Evolutionary conservation across 2,888 invertebrate genomes (phyloP).

Genomic region (Lithosia quadra): DNA sequence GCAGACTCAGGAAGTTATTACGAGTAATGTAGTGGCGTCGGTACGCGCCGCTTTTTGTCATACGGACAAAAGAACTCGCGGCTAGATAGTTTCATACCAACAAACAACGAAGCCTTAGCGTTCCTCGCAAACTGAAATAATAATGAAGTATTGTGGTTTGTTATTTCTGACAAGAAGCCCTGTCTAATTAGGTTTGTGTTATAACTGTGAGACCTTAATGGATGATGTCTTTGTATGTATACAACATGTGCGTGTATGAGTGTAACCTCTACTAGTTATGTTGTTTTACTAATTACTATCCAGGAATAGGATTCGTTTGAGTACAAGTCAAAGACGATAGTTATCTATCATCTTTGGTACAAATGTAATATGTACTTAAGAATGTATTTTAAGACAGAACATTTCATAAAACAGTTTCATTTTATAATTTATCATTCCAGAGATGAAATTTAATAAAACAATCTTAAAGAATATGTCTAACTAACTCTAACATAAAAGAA

Average conservation of each 20-base stretch:
- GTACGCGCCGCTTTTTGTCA: slow-evolving; percentile 69
- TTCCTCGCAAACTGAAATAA: slow-evolving; percentile 51
- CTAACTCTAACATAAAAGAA: background rate
- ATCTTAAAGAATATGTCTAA: background rate
- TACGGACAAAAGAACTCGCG: slow-evolving; percentile 66
- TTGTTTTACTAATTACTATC: slow-evolving; percentile 1
- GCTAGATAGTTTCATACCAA: slow-evolving; percentile 66
- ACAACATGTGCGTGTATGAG: background rate
- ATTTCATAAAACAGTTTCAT: background rate
- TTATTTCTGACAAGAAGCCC: slow-evolving; percentile 41
- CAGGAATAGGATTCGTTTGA: background rate
- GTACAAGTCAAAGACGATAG: background rate
- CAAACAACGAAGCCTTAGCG: slow-evolving; percentile 56
- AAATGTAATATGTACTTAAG: background rate
- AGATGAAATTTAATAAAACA: background rate
- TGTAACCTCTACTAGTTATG: background rate
- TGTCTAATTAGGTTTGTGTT: slow-evolving; percentile 48
- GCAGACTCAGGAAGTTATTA: slow-evolving; percentile 73
- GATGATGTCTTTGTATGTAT: slow-evolving; percentile 39
- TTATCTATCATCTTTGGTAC: too few relatives aligned
- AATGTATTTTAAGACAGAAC: background rate
- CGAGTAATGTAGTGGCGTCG: slow-evolving; percentile 73
- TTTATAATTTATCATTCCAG: background rate
- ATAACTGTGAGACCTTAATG: slow-evolving; percentile 39
- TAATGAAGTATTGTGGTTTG: slow-evolving; percentile 48